These are phyloP conservation scores for Aphaenogaster ashmeadi DNA, from an alignment of 1,140 invertebrate genomes.

Conservation along the genomic window DNA sequence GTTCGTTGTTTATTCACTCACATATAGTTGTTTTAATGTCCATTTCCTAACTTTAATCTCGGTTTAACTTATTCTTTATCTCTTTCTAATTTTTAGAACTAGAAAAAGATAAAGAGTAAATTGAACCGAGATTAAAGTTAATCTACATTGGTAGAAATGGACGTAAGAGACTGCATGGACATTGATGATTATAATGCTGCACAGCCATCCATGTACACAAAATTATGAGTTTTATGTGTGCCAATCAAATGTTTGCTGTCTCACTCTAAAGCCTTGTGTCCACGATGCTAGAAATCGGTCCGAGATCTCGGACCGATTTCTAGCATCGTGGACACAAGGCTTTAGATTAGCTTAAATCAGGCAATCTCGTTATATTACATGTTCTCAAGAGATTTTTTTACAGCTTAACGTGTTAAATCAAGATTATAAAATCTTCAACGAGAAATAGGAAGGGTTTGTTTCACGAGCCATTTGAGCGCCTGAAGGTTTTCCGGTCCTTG, in stretches of 20 bases:
- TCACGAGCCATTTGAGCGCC: constrained; percentile 82
- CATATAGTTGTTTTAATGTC: not conserved
- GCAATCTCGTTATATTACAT: constrained; percentile 19
- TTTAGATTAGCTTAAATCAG: not conserved
- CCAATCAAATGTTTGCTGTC: not conserved
- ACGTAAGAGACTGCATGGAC: not conserved
- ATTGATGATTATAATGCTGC: not conserved
- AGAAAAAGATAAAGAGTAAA: too few species aligned
- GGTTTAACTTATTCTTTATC: too few species aligned
- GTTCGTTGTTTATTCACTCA: not conserved
- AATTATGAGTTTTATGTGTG: not conserved
- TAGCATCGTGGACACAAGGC: too few species aligned
- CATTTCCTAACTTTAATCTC: too few species aligned
- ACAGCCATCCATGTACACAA: not conserved
- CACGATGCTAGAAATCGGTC: too few species aligned
- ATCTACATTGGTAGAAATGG: too few species aligned
- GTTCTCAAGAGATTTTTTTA: constrained; percentile 13
- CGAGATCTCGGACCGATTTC: too few species aligned
- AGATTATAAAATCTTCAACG: constrained; percentile 25
- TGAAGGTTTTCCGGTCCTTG: constrained; percentile 80
- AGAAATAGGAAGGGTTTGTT: constrained; percentile 78
- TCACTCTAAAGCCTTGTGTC: too few species aligned
- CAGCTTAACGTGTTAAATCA: not conserved
- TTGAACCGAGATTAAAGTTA: too few species aligned
- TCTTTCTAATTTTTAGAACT: too few species aligned